Percentiles rank a stretch among this genome's conserved stretches.
phyloP scores from a whole-genome alignment of 2,113 vertebrate species.

The Haliaeetus leucogaster region DNA sequence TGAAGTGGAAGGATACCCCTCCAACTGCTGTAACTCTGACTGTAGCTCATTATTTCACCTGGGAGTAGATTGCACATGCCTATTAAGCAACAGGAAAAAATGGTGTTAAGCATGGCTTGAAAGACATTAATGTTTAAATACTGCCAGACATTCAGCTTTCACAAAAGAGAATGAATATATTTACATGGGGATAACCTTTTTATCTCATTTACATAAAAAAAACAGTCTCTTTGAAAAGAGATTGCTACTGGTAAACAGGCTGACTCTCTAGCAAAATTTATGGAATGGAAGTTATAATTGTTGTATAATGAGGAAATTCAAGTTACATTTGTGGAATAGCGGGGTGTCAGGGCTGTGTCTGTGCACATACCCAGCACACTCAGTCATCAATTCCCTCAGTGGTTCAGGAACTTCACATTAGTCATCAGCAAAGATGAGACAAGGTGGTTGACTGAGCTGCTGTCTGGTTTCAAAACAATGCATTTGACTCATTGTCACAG shows the following conservation, averaged over 20 bases:
- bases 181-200: neutral
- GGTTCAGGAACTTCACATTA: neutral
- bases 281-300: neutral
- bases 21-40: neutral
- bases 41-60: slow-evolving; percentile 33
- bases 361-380: neutral
- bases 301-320: neutral
- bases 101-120: slow-evolving; percentile 34
- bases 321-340: neutral
- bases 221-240: neutral
- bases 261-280: neutral
- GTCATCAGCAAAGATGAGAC: neutral
- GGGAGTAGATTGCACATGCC: slow-evolving; percentile 33
- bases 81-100: slow-evolving; percentile 42
- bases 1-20: neutral
- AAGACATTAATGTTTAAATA: slow-evolving; percentile 30
- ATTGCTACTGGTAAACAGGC: neutral
- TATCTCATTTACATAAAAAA: neutral
- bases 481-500: neutral
- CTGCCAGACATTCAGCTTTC: neutral
- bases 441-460: neutral
- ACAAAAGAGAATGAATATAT: slow-evolving; percentile 10
- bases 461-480: neutral
- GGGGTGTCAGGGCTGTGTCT: neutral
- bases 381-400: neutral